Evolutionary conservation across 2,113 vertebrate genomes (phyloP).

Genomic region (Tympanuchus pallidicinctus): DNA sequence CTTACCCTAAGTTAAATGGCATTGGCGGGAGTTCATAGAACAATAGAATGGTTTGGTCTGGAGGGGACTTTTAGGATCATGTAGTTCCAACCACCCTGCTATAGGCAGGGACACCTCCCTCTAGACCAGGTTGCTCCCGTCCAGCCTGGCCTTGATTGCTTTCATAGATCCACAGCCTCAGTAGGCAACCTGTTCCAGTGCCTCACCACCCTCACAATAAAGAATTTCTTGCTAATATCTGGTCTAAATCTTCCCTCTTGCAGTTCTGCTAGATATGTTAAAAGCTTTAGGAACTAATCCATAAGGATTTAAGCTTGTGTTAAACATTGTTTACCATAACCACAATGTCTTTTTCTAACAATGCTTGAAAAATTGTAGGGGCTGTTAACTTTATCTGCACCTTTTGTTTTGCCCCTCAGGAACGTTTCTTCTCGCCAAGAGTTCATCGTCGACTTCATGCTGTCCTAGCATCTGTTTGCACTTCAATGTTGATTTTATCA

Average conservation of each 20-base stretch:
- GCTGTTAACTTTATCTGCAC: background rate
- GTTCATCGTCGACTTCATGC: slow-evolving; percentile 86
- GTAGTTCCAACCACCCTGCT: too few relatives aligned
- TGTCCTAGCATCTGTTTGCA: slow-evolving; percentile 88
- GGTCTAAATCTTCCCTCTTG: too few relatives aligned
- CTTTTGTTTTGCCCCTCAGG: slow-evolving; percentile 73
- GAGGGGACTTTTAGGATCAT: too few relatives aligned
- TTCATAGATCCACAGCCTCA: too few relatives aligned
- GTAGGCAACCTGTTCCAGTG: too few relatives aligned
- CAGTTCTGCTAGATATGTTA: background rate
- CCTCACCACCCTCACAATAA: too few relatives aligned
- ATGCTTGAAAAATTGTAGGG: background rate
- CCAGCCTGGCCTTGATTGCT: too few relatives aligned
- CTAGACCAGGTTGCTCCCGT: too few relatives aligned
- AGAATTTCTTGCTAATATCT: too few relatives aligned
- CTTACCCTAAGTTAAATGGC: background rate
- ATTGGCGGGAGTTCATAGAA: background rate
- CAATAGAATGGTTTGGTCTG: too few relatives aligned
- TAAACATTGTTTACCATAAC: background rate
- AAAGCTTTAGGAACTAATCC: background rate
- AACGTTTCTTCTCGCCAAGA: slow-evolving; percentile 78
- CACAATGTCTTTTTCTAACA: background rate
- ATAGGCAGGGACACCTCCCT: too few relatives aligned
- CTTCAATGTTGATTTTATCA: slow-evolving; percentile 93
- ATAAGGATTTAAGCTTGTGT: background rate